Base-by-base conservation (phyloP, 2,888 invertebrate species). In the Drosophila suboccidentalis region DNA sequence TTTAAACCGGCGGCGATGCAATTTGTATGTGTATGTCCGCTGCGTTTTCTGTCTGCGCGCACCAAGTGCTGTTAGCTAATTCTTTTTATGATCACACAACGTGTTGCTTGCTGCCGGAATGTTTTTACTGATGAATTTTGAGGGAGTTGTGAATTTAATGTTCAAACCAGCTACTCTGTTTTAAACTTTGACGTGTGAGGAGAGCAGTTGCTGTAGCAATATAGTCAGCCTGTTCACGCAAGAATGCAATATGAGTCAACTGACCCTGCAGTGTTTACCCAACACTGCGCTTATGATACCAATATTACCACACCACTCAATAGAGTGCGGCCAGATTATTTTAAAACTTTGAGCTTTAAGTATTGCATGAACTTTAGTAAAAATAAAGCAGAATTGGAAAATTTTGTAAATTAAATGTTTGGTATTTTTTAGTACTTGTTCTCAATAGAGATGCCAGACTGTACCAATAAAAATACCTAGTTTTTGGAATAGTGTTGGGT, bases 61-160 rank as follows among this genome's bases (percentile, higher is more conserved):
- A 71, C 53, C 39, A 43, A 63, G 67, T 67, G 70, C 62, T 64
- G 68, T 77, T 64, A 47, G 65, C 62, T 76, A 57, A 60, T 53
- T 68, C 61, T 65, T 63, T 68, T 58, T 50, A 61, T 59, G 46
- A 65, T 51, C 82, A 75, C 87, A 80, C 78, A 68, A 82, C 72
- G 82, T 75, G 78, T 75, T 67, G 78, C 78, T 73, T 62, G 82
- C 87, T 84, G 87, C 87, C 87, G 85, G 87, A 82, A 75, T 75
- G 62, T 71, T 73, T 68, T 68, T 62, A 82, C 87, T 84, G 73
- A 67, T 32, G 54, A 84, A 87, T 87, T 84, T 84, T 70, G 78
- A 78, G 34, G 51, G 59, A 59, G 53, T 55, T 63, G 63, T 66
- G 53, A 58, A 32, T 55, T 54, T 34, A 55, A 34, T 68, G 41